These are phyloP conservation scores for Bombus waltoni DNA, from an alignment of 1,140 invertebrate genomes.

Conservation along the genomic window DNA sequence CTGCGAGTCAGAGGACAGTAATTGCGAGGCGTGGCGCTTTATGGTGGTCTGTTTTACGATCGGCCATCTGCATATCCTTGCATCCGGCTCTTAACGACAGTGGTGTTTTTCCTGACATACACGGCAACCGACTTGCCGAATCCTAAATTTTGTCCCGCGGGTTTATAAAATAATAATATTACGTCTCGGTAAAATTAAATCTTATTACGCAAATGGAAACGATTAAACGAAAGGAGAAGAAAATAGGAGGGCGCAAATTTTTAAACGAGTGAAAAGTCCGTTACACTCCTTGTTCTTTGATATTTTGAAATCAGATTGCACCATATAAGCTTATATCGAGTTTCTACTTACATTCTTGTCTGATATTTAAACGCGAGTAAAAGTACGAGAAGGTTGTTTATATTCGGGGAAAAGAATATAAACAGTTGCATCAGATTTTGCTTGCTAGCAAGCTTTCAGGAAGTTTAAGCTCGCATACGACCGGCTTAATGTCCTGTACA, in stretches of 20 bases:
- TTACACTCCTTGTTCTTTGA: no score
- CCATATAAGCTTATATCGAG: no score
- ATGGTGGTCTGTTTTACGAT: neutral
- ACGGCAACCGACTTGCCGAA: neutral
- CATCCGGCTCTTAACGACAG: neutral
- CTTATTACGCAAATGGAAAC: neutral
- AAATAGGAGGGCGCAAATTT: no score
- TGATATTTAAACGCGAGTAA: neutral
- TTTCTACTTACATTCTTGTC: neutral
- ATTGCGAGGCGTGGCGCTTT: slow-evolving; percentile 2
- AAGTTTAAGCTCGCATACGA: neutral
- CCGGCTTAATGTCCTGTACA: neutral
- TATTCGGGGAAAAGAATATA: neutral
- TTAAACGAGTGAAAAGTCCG: no score
- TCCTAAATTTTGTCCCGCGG: neutral
- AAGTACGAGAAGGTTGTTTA: neutral
- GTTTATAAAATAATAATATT: neutral
- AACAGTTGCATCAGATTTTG: neutral
- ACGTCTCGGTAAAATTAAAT: neutral
- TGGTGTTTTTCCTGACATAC: neutral
- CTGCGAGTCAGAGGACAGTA: neutral
- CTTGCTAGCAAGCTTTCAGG: neutral
- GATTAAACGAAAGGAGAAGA: neutral
- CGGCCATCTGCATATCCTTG: neutral
- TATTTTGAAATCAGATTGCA: no score